Conservation (phyloP, 2,113 vertebrate species). For the Phylloscopus trochilus region DNA sequence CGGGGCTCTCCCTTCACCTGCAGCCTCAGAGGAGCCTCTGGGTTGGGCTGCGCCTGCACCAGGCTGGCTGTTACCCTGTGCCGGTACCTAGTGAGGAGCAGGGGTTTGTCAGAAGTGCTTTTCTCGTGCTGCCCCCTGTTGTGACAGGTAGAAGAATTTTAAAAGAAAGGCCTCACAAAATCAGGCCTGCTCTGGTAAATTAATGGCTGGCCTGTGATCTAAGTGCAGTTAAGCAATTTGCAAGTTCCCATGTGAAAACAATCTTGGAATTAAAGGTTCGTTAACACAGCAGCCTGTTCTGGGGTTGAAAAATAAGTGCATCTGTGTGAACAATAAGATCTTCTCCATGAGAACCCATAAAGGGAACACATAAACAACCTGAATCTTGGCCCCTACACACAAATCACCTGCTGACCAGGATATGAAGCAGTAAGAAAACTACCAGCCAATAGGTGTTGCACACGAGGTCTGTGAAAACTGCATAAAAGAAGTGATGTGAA, state of each 20-base stretch:
- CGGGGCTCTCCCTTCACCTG: no score
- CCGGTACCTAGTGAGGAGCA: fast-evolving
- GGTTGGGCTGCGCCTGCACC: fast-evolving
- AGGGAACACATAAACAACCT: not conserved
- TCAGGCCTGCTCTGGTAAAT: not conserved
- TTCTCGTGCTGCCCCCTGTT: not conserved
- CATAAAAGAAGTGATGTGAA: not conserved
- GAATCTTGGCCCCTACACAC: not conserved
- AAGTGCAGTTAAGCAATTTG: not conserved
- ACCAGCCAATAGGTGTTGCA: no score
- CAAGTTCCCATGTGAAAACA: not conserved
- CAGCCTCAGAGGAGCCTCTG: fast-evolving
- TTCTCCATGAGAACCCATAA: not conserved
- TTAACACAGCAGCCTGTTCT: not conserved
- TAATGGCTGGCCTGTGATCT: not conserved
- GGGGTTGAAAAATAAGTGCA: not conserved
- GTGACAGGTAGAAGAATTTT: not conserved
- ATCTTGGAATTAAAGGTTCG: not conserved
- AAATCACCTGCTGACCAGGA: not conserved
- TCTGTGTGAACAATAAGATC: not conserved
- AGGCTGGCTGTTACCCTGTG: not conserved
- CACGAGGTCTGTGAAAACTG: not conserved
- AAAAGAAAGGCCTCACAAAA: not conserved
- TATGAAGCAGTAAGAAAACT: not conserved
- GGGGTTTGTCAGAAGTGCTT: fast-evolving